Base-by-base conservation (phyloP, 2,888 invertebrate species). In the Rotaria socialis region DNA sequence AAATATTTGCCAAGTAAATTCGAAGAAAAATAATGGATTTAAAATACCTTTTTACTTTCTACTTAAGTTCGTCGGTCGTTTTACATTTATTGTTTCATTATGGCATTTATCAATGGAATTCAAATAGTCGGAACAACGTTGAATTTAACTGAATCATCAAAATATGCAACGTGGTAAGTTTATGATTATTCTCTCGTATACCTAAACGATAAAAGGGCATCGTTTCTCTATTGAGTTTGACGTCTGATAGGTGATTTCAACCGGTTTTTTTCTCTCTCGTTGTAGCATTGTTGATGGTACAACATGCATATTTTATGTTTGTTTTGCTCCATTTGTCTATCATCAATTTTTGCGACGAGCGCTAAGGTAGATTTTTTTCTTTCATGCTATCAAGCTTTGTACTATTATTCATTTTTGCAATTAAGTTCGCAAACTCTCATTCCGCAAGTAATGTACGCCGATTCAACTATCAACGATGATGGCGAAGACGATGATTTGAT, bases 1-100 rank as follows among this genome's bases (percentile, higher is more conserved):
- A 80, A 80, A 80, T 47, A 80, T 80, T 80, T 80, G n/a, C 80
- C 80, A 47, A 80, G 80, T 80, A 80, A 47, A 8, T 11, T 67
- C 10, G 6, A n/a, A 47, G 0, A 27, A 14, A 35, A 16, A 27
- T 3, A 24, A 24, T 50, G 1, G 50, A 14, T 50, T 24, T 80
- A 43, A 43, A 4, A 41, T 41, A n/a, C 0, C 0, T 1, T 41
- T 41, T 6, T 5, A 41, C 41, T 60, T 58, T 24, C 2, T 58
- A 35, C n/a, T 60, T 19, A 22, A 74, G 80, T 80, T 47, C 80
- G 80, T 47, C 47, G 80, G 7, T 80, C 80, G 2, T 80, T 80
- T 80, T 80, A 80, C 47, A 24, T 47, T 24, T 80, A 80, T 22
- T 80, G 80, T 80, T 47, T 80, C 8, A 47, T 80, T 0, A 47